A percentile compares a stretch with the other conserved stretches of the same genome.
phyloP scores from a whole-genome alignment of 2,113 vertebrate genomes.

The Benitochromis conjunctus region DNA sequence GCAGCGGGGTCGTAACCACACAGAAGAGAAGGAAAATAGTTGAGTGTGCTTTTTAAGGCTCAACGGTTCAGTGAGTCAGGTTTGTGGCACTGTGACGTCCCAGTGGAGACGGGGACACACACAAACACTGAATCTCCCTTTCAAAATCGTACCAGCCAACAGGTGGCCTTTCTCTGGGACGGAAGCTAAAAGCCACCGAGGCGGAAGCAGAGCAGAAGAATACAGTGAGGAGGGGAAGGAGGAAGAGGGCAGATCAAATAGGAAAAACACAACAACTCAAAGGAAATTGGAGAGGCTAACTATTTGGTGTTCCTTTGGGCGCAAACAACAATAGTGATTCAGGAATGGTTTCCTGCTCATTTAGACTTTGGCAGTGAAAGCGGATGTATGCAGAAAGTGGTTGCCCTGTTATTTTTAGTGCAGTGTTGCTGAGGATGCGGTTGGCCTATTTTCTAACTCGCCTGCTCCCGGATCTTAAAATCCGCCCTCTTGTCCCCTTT shows the following conservation, averaged over 20 bases:
- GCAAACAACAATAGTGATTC: conserved; percentile 40
- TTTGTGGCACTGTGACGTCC: conserved; percentile 21
- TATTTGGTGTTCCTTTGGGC: conserved; percentile 23
- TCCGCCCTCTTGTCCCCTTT: background rate
- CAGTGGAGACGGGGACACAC: background rate
- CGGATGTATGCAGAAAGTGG: conserved; percentile 24
- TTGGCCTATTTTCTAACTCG: conserved; percentile 39
- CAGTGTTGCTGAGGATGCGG: conserved; percentile 19
- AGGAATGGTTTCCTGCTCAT: conserved; percentile 35
- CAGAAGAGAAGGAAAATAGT: conserved; percentile 9
- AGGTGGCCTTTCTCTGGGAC: conserved; percentile 38
- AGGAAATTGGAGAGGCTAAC: conserved; percentile 21
- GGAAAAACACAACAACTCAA: conserved; percentile 24
- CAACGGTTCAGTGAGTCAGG: conserved; percentile 31
- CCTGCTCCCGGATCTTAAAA: conserved; percentile 23
- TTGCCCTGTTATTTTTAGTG: conserved; percentile 38
- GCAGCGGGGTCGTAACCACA: background rate
- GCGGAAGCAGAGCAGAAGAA: background rate
- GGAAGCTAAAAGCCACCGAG: conserved; percentile 5
- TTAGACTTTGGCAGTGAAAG: conserved; percentile 22
- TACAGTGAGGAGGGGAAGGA: background rate
- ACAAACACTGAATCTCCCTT: background rate
- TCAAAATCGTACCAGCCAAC: conserved; percentile 16
- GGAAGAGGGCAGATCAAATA: conserved; percentile 10
- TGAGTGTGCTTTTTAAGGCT: conserved; percentile 29